These are phyloP conservation scores for Atlantisia rogersi DNA, from an alignment of 2,113 vertebrate genomes.

Conservation along the genomic window DNA sequence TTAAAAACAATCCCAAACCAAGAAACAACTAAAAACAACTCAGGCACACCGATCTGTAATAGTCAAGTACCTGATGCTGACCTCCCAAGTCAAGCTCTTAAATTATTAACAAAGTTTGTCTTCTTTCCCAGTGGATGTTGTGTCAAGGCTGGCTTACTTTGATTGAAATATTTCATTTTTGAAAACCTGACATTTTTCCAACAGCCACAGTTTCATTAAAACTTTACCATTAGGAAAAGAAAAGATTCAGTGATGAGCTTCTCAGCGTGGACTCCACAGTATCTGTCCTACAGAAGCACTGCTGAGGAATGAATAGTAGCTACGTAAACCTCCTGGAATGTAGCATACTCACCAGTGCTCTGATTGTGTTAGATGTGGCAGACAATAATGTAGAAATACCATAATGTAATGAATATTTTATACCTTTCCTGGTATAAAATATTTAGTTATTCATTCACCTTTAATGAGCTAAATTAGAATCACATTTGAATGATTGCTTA, in stretches of 20 bases:
- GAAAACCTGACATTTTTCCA: neutral
- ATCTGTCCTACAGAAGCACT: neutral
- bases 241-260: neutral
- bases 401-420: constrained; percentile 25
- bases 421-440: neutral
- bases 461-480: constrained; percentile 47
- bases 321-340: neutral
- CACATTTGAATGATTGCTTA: constrained; percentile 2
- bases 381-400: neutral
- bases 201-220: neutral
- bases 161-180: constrained; percentile 7
- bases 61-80: neutral
- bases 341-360: neutral
- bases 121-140: neutral
- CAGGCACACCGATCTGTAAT: neutral
- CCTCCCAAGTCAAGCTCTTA: neutral
- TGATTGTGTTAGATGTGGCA: neutral
- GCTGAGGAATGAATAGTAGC: neutral
- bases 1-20: neutral
- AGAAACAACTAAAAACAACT: neutral
- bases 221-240: neutral
- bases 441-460: constrained; percentile 31
- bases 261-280: neutral
- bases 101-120: constrained; percentile 5
- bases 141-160: constrained; percentile 21